Evolutionary conservation across 2,888 invertebrate genomes (phyloP).

Genomic region (Pterostichus niger): DNA sequence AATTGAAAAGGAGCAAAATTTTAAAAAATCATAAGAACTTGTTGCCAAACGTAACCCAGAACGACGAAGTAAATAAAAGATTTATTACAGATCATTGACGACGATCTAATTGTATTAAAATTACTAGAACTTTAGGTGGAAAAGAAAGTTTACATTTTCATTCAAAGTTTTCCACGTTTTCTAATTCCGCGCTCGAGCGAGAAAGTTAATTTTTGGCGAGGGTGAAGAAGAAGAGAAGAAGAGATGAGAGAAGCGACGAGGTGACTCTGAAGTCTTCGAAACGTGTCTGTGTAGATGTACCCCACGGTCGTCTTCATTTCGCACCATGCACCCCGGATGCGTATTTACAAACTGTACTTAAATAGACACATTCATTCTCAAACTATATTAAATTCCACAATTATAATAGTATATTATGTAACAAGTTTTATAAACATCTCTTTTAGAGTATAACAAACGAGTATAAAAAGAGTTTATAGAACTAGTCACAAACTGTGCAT

Average conservation of each 20-base stretch:
- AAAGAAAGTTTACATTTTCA: slow-evolving; percentile 63
- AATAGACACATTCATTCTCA: background rate
- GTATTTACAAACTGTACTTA: background rate
- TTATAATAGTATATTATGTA: too few relatives aligned
- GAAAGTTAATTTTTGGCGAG: slow-evolving; percentile 57
- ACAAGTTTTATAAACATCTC: too few relatives aligned
- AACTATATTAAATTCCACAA: too few relatives aligned
- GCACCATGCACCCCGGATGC: slow-evolving; percentile 9
- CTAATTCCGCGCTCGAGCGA: slow-evolving; percentile 53
- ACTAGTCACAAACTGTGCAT: too few relatives aligned
- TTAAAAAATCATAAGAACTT: slow-evolving; percentile 56
- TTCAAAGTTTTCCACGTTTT: slow-evolving; percentile 60
- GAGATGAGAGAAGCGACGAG: slow-evolving; percentile 14
- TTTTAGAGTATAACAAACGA: too few relatives aligned
- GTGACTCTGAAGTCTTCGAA: background rate
- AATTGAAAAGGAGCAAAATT: slow-evolving; percentile 30
- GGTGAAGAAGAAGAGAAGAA: background rate
- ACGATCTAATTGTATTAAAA: slow-evolving; percentile 62
- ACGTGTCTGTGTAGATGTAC: background rate
- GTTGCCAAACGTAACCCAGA: slow-evolving; percentile 42
- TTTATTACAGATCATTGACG: slow-evolving; percentile 62
- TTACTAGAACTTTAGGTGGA: slow-evolving; percentile 57
- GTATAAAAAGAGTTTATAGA: too few relatives aligned
- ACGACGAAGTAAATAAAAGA: slow-evolving; percentile 58
- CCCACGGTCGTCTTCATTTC: slow-evolving; percentile 28